Percentiles rank a stretch among this genome's conserved stretches.
phyloP scores from a whole-genome alignment of 2,888 invertebrate genomes.

The Chalcosyrphus nemorum region DNA sequence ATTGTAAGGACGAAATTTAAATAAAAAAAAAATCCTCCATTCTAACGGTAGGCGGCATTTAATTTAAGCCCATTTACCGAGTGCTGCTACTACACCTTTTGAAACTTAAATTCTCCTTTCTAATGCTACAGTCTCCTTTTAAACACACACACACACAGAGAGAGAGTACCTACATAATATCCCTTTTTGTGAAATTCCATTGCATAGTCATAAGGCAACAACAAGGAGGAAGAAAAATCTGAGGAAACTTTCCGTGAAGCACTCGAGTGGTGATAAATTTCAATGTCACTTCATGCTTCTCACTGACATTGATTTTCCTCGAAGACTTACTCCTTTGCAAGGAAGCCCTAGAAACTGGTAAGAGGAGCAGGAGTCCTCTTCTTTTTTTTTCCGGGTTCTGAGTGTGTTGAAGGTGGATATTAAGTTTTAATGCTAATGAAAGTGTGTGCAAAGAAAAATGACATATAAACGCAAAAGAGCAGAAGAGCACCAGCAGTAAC shows the following conservation, averaged over 20 bases:
- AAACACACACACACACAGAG: neutral
- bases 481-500: neutral
- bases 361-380: neutral
- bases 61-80: constrained; percentile 64
- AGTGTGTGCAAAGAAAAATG: constrained; percentile 59
- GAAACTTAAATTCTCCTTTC: constrained; percentile 58
- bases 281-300: constrained; percentile 60
- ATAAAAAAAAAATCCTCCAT: constrained; percentile 13
- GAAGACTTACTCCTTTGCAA: constrained; percentile 40
- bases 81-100: constrained; percentile 45
- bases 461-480: constrained; percentile 16
- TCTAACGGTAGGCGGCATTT: constrained; percentile 37
- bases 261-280: constrained; percentile 64
- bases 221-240: neutral
- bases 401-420: constrained; percentile 34
- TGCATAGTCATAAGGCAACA: constrained; percentile 22
- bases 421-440: constrained; percentile 71
- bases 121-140: constrained; percentile 14
- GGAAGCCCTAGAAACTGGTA: neutral
- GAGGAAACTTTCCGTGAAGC: constrained; percentile 34
- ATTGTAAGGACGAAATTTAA: constrained; percentile 51
- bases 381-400: constrained; percentile 26
- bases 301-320: constrained; percentile 65
- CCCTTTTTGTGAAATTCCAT: constrained; percentile 38
- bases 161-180: constrained; percentile 2